Evolutionary conservation across 2,113 vertebrate genomes (phyloP).

Genomic region (Pleuronectes platessa): DNA sequence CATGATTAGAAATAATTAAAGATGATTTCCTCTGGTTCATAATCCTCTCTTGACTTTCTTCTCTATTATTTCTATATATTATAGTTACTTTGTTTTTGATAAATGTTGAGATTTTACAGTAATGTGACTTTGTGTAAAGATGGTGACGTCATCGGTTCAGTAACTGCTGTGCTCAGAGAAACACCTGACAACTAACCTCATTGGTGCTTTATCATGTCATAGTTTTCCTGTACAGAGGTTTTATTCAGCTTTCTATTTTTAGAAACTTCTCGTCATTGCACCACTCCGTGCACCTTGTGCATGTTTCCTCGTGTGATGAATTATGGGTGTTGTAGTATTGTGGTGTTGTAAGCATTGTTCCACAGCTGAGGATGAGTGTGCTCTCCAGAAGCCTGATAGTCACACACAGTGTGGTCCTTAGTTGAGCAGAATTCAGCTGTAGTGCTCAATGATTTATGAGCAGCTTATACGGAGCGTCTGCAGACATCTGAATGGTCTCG

Average conservation of each 20-base stretch:
- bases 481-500: constrained; percentile 55
- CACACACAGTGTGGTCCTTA: constrained; percentile 52
- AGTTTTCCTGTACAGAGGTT: constrained; percentile 59
- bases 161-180: constrained; percentile 48
- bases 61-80: not conserved
- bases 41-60: not conserved
- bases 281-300: constrained; percentile 71
- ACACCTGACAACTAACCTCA: constrained; percentile 52
- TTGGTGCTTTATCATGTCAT: constrained; percentile 70
- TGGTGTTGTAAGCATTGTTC: constrained; percentile 75
- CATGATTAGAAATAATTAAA: too few relatives aligned
- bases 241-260: constrained; percentile 74
- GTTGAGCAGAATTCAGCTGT: constrained; percentile 55
- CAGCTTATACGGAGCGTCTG: constrained; percentile 44
- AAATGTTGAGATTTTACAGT: constrained; percentile 2
- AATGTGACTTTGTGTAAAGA: not conserved
- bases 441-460: constrained; percentile 65
- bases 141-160: constrained; percentile 27
- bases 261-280: constrained; percentile 68
- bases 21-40: not conserved
- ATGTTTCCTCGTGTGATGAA: constrained; percentile 75
- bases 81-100: not conserved
- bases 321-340: constrained; percentile 78
- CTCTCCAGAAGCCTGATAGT: constrained; percentile 61
- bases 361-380: constrained; percentile 66